A percentile compares a stretch with the other conserved stretches of the same genome.
These are phyloP conservation scores for Parnassius orleans DNA, from an alignment of 2,888 invertebrate genomes.

Conservation along the genomic window DNA sequence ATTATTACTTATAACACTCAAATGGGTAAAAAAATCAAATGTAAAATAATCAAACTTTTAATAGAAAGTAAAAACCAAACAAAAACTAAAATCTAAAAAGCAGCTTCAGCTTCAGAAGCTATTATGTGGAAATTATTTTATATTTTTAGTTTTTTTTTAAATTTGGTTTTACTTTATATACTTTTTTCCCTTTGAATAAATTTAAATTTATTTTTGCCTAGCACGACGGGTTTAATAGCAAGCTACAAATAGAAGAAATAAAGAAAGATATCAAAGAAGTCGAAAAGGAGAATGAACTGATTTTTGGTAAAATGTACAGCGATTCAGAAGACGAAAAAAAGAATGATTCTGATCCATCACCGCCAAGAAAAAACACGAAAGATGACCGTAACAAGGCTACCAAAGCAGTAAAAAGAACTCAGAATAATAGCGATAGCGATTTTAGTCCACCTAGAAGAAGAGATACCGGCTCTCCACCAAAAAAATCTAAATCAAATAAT, in stretches of 20 bases:
- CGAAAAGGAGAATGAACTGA: conserved; percentile 67
- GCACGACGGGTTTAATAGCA: conserved; percentile 76
- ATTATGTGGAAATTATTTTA: too few species aligned
- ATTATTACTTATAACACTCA: too few species aligned
- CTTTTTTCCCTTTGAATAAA: background rate
- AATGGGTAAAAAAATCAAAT: too few species aligned
- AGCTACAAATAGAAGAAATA: conserved; percentile 69
- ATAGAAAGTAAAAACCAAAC: too few species aligned
- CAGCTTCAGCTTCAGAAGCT: too few species aligned
- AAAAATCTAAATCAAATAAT: conserved; percentile 24
- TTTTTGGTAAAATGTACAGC: conserved; percentile 76
- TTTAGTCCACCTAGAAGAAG: conserved; percentile 58
- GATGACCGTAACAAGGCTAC: conserved; percentile 20
- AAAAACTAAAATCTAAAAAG: too few species aligned
- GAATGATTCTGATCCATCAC: conserved; percentile 50
- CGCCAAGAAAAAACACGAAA: conserved; percentile 36
- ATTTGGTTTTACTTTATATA: too few species aligned
- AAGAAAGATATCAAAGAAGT: conserved; percentile 57
- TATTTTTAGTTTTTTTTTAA: too few species aligned
- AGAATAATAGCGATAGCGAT: conserved; percentile 55
- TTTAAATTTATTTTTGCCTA: conserved; percentile 37
- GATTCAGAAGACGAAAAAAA: conserved; percentile 70
- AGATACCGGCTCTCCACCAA: conserved; percentile 15
- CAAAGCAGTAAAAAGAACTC: conserved; percentile 24
- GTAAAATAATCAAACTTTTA: too few species aligned